Evolutionary conservation across 2,888 invertebrate species (phyloP), one percentile per base, ranked within the genome.

Genomic region (Pristionchus entomophagus): DNA sequence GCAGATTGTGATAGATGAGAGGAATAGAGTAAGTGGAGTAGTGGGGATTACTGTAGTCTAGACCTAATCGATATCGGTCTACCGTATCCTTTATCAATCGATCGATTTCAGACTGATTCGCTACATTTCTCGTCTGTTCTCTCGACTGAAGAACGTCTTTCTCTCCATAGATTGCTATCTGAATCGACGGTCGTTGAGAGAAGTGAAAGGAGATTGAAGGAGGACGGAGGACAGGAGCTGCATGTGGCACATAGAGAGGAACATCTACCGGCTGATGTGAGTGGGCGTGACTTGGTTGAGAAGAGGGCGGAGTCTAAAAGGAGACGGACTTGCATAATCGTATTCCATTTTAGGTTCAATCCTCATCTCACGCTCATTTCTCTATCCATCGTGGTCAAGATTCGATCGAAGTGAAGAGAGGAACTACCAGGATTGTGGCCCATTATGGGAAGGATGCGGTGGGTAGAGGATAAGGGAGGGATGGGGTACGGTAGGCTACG

Each of bases 251-350:
- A 82, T 26, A 59, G 59, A 59, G 82, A 56, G 26, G 82, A 82
- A 12, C 82, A 82, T 82, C 82, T 82, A 6, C 82, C 82, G 3
- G 82, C 82, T 82, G 82, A 82, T 82, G 82, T 82, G 26, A 82
- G 82, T 82, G 56, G 38, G 51, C n/a, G 73, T 38, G 22, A 41
- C 1, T 32, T 45, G 26, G 45, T 14, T 6, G 45, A 45, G 45
- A 10, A 14, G 45, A 45, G 14, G 45, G 45, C n/a, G n/a, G n/a
- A n/a, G n/a, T n/a, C n/a, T n/a, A n/a, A n/a, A n/a, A n/a, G n/a
- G n/a, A n/a, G 45, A 6, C 6, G 45, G 45, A 45, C 45, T 45
- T 45, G 45, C 6, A 45, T 45, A 14, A 45, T 45, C 45, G 45
- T 59, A 59, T 59, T 6, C 8, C n/a, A n/a, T n/a, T 80, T 2